Evolutionary conservation across 2,888 invertebrate genomes (phyloP).

Genomic region (Cerceris ruficornis): DNA sequence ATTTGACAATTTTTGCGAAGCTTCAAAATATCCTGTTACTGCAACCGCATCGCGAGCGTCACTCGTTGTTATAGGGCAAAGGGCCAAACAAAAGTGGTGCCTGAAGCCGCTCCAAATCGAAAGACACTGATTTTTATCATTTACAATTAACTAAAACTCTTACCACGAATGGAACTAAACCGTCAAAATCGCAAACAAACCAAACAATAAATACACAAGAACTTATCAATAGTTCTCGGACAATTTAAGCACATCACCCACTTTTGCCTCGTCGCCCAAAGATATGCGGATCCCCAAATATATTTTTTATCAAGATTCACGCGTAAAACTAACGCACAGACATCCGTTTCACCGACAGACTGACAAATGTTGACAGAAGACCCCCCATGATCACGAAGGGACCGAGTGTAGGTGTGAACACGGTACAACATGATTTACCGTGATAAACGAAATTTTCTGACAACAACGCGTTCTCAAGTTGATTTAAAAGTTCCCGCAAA

Average conservation of each 20-base stretch:
- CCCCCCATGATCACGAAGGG: conserved; percentile 51
- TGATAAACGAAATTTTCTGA: conserved; percentile 11
- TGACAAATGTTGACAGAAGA: conserved; percentile 61
- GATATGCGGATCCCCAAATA: conserved; percentile 1
- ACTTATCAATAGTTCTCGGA: too few relatives aligned
- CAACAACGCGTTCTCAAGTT: background rate
- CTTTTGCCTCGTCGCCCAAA: background rate
- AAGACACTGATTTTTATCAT: too few relatives aligned
- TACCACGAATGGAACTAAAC: too few relatives aligned
- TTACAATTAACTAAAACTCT: too few relatives aligned
- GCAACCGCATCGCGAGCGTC: too few relatives aligned
- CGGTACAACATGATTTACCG: conserved; percentile 38
- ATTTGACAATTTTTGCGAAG: too few relatives aligned
- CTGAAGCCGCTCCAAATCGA: too few relatives aligned
- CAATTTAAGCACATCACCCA: too few relatives aligned
- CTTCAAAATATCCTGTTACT: too few relatives aligned
- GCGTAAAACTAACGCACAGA: conserved; percentile 57
- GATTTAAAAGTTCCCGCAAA: background rate
- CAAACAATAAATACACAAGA: background rate
- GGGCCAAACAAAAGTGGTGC: too few relatives aligned
- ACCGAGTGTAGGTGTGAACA: conserved; percentile 30
- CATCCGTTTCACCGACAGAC: conserved; percentile 63
- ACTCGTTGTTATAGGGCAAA: too few relatives aligned
- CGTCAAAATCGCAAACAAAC: background rate
- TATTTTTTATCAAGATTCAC: conserved; percentile 61